Base-by-base conservation (phyloP, 2,113 vertebrate species). In the Xiphophorus hellerii region DNA sequence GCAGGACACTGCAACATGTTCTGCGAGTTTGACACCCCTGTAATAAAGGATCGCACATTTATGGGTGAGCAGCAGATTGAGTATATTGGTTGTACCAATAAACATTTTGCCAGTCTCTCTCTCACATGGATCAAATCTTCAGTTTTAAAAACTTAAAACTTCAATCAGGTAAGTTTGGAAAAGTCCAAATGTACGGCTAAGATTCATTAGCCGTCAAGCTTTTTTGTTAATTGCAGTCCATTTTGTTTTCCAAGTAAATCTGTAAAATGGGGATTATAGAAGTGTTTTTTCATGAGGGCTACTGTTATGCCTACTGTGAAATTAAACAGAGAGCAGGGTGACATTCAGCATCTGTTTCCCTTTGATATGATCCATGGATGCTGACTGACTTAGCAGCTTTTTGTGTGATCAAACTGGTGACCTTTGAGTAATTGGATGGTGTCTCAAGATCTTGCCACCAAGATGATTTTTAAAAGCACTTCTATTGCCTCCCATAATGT, bases 341-440 rank as follows among this genome's bases (percentile, higher is more conserved):
- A 13, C 67, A 58, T 85, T 85, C 67, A 62, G 39, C 64, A 70
- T 80, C 72, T 33, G 20, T 74, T 76, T 84, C 75, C 62, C 48
- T 81, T 79, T 80, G 71, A 84, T 78, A 63, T 82, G 76, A 84
- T 66, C 62, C 70, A 75, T 77, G 66, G 64, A 30, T 84, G 37
- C 51, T 89, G 77, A 88, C 81, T 73, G 87, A 85, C 62, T 37
- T 25, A 5, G 51, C 74, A 68, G 44, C 74, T 73, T 85, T 78
- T 88, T 75, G 78, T 76, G 80, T 85, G 76, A 82, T 89, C 82
- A 85, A 77, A 88, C 71, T 65, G 3, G 30, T 89, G 85, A 90
- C 88, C 85, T 88, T 89, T 89, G 13, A 44, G 78, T 89, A 83
- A 90, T 83, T 89, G 86, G 82, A 88, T 87, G 66, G 73, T 77